These are phyloP conservation scores for Fabriciana adippe DNA, from an alignment of 2,888 invertebrate species.

Conservation along the genomic window DNA sequence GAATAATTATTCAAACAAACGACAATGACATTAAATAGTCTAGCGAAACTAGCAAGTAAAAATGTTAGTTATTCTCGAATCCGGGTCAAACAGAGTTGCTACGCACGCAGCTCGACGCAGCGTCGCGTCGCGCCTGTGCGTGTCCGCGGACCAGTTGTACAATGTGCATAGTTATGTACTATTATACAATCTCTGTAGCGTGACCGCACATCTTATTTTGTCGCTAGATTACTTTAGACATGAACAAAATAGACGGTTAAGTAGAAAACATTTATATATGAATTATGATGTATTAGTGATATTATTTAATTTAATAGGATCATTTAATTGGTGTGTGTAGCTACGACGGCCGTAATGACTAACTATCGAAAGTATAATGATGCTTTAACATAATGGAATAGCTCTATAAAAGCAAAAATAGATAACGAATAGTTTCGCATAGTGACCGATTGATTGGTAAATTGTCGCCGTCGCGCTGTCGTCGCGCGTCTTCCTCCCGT, in stretches of 20 bases:
- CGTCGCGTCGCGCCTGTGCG: conserved; percentile 29
- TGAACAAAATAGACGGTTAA: neutral
- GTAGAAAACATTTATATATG: too few species aligned
- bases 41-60: conserved; percentile 22
- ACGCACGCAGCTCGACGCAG: conserved; percentile 19
- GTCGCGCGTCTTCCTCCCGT: conserved; percentile 56
- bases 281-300: too few species aligned
- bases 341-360: too few species aligned
- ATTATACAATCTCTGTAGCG: conserved; percentile 24
- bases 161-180: conserved; percentile 25
- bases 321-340: too few species aligned
- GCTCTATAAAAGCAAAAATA: conserved; percentile 19
- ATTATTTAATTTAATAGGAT: too few species aligned
- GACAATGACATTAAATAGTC: neutral
- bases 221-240: neutral
- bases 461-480: conserved; percentile 60
- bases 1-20: neutral
- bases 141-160: conserved; percentile 39
- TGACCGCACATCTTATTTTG: conserved; percentile 5
- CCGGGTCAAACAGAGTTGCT: conserved; percentile 39
- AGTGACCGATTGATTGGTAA: conserved; percentile 69
- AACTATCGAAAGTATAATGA: too few species aligned
- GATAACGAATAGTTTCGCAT: conserved; percentile 18
- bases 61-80: conserved; percentile 42
- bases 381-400: neutral